Base-by-base conservation (phyloP, 2,113 vertebrate genomes). In the Chauna torquata region DNA sequence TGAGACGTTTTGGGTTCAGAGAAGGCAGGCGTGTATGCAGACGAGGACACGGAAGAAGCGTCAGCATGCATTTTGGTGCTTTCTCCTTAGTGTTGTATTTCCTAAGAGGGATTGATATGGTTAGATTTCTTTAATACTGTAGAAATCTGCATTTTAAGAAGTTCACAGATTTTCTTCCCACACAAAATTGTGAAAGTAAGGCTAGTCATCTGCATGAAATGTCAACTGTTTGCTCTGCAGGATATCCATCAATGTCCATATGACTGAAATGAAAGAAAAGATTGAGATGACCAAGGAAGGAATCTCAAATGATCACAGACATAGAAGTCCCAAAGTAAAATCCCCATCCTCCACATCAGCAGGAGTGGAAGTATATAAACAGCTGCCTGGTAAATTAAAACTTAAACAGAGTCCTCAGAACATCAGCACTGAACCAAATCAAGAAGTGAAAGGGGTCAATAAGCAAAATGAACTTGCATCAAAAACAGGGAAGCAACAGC, bases 221-320 rank as follows among this genome's bases (percentile, higher is more conserved):
- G 23, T 82, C 34, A 57, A 7, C 34, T 92, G 28, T 94, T 92
- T 97, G 44, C 71, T 95, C 87, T 85, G 44, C 86, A 98, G 98
- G 93, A 44, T 96, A 93, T 96, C 97, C 19, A 68, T 96, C 85
- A 82, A 89, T 5, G 69, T 83, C 7, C 97, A 88, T 34, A 94
- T 94, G 90, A 94, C 86, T 38, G 97, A 92, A 44, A 42, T 23
- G 14, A 96, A 97, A 20, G 95, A 95, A 49, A 93, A 96, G 66
- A 44, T 30, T 44, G 80, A 89, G 10, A 30, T 68, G 82, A 89
- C 49, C 17, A 86, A 38, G 44, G 89, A 95, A 52, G 72, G n/a
- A 77, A 89, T 54, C 1, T 5, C 64, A 50, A 78, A 52, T 72
- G 87, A 90, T 71, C 44, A 32, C 20, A 78, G 32, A 66, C 34